These are phyloP conservation scores for Trilocha varians DNA, from an alignment of 2,888 invertebrate genomes.

Conservation along the genomic window DNA sequence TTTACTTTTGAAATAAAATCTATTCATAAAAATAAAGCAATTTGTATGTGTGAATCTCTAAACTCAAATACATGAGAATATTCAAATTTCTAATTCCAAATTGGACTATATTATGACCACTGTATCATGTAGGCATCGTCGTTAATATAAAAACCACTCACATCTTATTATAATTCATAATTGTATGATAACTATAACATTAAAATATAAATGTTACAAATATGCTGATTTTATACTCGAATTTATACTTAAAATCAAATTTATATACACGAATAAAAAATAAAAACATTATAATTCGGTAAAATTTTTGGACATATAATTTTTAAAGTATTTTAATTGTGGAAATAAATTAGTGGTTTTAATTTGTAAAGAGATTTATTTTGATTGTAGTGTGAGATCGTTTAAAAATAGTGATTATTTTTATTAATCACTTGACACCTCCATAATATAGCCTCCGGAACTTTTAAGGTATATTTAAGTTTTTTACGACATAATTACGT, in stretches of 20 bases:
- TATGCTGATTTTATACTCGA: not conserved
- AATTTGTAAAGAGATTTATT: not conserved
- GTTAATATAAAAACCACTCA: too few species aligned
- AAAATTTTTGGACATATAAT: not conserved
- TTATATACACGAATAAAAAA: not conserved
- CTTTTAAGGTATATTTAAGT: conserved; percentile 10
- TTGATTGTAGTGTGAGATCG: conserved; percentile 6
- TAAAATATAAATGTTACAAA: not conserved
- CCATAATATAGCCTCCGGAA: conserved; percentile 18
- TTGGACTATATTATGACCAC: too few species aligned
- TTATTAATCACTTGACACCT: conserved; percentile 22
- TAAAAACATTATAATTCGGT: not conserved
- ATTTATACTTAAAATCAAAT: not conserved
- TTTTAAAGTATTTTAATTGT: not conserved
- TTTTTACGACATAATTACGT: conserved; percentile 5
- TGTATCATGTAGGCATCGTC: too few species aligned
- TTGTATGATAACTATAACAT: not conserved
- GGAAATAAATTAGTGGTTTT: not conserved
- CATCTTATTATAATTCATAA: too few species aligned
- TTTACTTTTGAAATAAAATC: too few species aligned
- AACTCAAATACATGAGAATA: too few species aligned
- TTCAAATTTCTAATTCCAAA: too few species aligned
- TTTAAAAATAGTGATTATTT: conserved; percentile 26
- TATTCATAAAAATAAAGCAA: too few species aligned
- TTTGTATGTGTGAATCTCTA: too few species aligned